Evolutionary conservation across 1,140 invertebrate species (phyloP).

Genomic region (Anoplolepis gracilipes): DNA sequence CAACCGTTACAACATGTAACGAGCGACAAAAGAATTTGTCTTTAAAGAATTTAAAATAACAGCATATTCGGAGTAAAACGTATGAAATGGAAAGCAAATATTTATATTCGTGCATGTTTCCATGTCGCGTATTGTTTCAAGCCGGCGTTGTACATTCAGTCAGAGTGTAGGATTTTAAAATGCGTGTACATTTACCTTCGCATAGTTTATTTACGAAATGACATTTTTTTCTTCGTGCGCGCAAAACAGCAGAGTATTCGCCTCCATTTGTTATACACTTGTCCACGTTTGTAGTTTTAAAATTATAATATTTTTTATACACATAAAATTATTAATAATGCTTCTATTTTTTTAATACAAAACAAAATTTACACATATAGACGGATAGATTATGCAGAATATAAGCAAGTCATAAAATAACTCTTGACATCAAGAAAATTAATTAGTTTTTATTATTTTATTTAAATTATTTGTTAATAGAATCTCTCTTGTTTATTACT

Average conservation of each 20-base stretch:
- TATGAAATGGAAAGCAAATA: conserved; percentile 62
- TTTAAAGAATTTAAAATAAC: conserved; percentile 58
- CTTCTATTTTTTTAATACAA: background rate
- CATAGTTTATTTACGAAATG: conserved; percentile 55
- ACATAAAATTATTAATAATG: conserved; percentile 7
- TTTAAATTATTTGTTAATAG: background rate
- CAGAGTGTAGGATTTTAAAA: conserved; percentile 53
- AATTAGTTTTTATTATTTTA: background rate
- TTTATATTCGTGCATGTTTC: conserved; percentile 54
- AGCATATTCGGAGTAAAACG: conserved; percentile 42
- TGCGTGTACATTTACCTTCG: conserved; percentile 54
- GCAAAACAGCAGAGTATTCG: conserved; percentile 7
- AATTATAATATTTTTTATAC: conserved; percentile 26
- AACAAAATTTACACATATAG: background rate
- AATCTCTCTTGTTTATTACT: background rate
- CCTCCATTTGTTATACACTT: conserved; percentile 14
- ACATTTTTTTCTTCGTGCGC: conserved; percentile 33
- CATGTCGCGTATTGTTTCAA: conserved; percentile 54
- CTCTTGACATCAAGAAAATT: background rate
- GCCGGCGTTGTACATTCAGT: conserved; percentile 38
- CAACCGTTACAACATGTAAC: conserved; percentile 6
- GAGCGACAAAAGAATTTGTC: conserved; percentile 35
- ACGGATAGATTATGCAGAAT: background rate
- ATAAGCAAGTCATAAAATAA: background rate
- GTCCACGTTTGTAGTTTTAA: background rate